Base-by-base conservation (phyloP, 2,888 invertebrate genomes). In the Carpatolechia fugitivella region DNA sequence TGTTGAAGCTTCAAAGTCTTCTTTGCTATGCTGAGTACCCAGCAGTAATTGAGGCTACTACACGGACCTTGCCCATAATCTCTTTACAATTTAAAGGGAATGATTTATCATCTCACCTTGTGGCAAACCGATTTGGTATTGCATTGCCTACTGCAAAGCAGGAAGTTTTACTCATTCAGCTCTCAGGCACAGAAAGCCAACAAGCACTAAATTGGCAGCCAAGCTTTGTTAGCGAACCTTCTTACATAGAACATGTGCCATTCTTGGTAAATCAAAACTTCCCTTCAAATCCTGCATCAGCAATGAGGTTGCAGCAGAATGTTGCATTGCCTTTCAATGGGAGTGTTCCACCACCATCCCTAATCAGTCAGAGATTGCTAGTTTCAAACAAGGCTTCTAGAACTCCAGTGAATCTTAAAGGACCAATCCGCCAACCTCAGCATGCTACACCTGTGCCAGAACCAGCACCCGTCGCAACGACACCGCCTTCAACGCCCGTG, bases 91-190 rank as follows among this genome's bases (percentile, higher is more conserved):
- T 87, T 58, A 90, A 88, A 63, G 85, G 86, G 10, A 86, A 72
- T 33, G 92, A 92, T 74, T 69, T 92, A 24, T 82, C 90, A 1
- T 71, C 82, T n/a, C 81, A 86, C 69, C 76, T 92, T 18, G 79
- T 89, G 1, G 60, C 80, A 7, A 82, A 84, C 46, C 81, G 87
- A 57, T 82, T 90, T 66, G 91, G 91, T 57, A 78, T 89, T 57
- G 78, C 81, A 16, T 69, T 91, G 52, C 76, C 90, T 2, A 62
- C 90, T 46, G 76, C 82, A 29, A 89, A 91, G 51, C 92, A 92
- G 72, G 91, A 91, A 67, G 76, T 77, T 3, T 57, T 82, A 24
- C 65, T 85, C 20, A 61, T 74, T 35, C 81, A 82, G 64, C 61
- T 78, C 33, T 53, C 68, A 41, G 62, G 65, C 8, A 13, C 20